Base-by-base conservation (phyloP, 2,888 invertebrate genomes). In the Metellina segmentata region DNA sequence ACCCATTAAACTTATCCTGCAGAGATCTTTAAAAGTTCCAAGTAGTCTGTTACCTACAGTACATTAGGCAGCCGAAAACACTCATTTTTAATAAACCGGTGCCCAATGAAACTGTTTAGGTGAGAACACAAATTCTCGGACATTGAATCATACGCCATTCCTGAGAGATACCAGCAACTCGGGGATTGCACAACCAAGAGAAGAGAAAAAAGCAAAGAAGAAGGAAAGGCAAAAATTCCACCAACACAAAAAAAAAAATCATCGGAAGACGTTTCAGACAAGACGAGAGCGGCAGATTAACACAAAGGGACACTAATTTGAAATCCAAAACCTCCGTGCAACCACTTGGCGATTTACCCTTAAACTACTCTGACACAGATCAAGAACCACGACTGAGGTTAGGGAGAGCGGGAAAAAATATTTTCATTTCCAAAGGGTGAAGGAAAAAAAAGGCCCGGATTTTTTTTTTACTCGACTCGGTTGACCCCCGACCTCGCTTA, bases 241-340 rank as follows among this genome's bases (percentile, higher is more conserved):
- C 9, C 61, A 5, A 16, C 6, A 61, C 5, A 9, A 34, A 61
- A 11, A 79, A 61, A 19, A 53, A 79, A 34, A 16, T 52, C 61
- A 61, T 20, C 79, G 34, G 48, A 74, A 85, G 53, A 53, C 85
- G 51, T 77, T 77, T 85, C 61, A 70, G 53, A 52, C 83, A 53
- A 89, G 89, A 89, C 83, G 71, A 83, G 71, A 89, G 89, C 89
- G 89, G 89, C 83, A 83, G 89, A 89, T 89, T 83, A 89, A 85
- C 89, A 89, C 89, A 89, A 89, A 89, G 82, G 83, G 78, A 89
- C 89, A 85, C 89, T 89, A 89, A 89, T 89, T 85, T 89, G 89
- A 83, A 89, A 89, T 71, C 78, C 53, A 79, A 89, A 85, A 83
- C 89, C 78, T 61, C 72, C 78, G 49, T 48, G 71, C 71, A 79